Evolutionary conservation across 2,888 invertebrate species (phyloP).

Genomic region (Bimastos eiseni): DNA sequence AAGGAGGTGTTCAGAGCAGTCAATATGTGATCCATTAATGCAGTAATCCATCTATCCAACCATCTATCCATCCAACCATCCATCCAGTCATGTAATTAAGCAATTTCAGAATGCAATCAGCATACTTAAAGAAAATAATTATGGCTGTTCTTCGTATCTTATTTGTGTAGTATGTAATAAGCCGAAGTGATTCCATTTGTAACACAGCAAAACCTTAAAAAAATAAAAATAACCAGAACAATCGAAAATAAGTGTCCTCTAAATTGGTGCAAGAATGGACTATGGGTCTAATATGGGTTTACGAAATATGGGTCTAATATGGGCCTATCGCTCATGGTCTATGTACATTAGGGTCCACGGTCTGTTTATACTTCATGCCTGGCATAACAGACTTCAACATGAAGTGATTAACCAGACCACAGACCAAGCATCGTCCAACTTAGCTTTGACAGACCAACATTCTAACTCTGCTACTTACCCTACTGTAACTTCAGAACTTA

Average conservation of each 20-base stretch:
- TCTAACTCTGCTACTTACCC: not conserved
- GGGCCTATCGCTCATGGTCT: too few relatives aligned
- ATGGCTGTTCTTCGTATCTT: not conserved
- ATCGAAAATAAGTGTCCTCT: not conserved
- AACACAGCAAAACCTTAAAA: not conserved
- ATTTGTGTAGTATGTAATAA: not conserved
- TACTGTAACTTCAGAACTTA: not conserved
- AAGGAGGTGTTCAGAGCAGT: not conserved
- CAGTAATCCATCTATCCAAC: not conserved
- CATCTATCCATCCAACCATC: not conserved
- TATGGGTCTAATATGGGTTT: too few relatives aligned
- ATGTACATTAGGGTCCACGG: not conserved
- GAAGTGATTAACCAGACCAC: constrained; percentile 13
- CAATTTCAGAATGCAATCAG: too few relatives aligned
- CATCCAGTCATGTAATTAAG: not conserved
- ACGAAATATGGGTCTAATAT: too few relatives aligned
- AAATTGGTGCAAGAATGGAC: not conserved
- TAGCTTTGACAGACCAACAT: constrained; percentile 13
- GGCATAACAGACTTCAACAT: not conserved
- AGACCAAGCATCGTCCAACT: not conserved
- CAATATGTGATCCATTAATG: too few relatives aligned
- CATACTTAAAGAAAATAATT: not conserved
- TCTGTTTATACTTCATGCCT: not conserved
- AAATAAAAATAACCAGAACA: too few relatives aligned
- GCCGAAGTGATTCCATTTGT: not conserved